A percentile compares a stretch with the other conserved stretches of the same genome.
Conservation (phyloP, 1,140 invertebrate species). For the Zaprionus inermis region DNA sequence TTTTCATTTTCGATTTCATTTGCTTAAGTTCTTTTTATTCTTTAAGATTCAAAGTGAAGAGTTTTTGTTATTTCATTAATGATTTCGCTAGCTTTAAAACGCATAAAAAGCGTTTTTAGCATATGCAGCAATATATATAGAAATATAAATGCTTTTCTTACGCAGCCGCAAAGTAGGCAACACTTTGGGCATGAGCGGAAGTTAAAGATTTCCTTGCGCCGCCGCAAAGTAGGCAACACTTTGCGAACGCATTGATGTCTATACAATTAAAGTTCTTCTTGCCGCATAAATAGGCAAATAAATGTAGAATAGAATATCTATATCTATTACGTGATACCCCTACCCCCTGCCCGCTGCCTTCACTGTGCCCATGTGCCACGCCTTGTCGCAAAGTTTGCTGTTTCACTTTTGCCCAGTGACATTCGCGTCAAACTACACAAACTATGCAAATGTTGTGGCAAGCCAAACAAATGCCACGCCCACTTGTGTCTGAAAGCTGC, state of each 20-base stretch:
- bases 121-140: too few species aligned
- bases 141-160: too few species aligned
- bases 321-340: too few species aligned
- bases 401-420: conserved; percentile 7
- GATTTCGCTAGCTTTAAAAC: neutral
- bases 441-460: conserved; percentile 52
- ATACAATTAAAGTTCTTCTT: too few species aligned
- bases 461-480: conserved; percentile 30
- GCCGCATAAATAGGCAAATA: too few species aligned
- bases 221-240: conserved; percentile 1
- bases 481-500: neutral
- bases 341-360: neutral
- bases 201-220: neutral
- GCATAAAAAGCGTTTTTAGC: too few species aligned
- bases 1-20: conserved; percentile 4
- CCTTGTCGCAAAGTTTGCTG: neutral
- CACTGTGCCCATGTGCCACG: neutral
- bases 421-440: conserved; percentile 33
- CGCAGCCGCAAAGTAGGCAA: too few species aligned
- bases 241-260: neutral
- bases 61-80: neutral
- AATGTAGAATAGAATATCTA: too few species aligned
- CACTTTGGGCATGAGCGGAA: too few species aligned
- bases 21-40: conserved; percentile 1
- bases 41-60: neutral